Percentiles rank a stretch among this genome's conserved stretches.
Evolutionary conservation across 1,140 invertebrate species (phyloP).

Genomic region (Diorhabda carinulata): DNA sequence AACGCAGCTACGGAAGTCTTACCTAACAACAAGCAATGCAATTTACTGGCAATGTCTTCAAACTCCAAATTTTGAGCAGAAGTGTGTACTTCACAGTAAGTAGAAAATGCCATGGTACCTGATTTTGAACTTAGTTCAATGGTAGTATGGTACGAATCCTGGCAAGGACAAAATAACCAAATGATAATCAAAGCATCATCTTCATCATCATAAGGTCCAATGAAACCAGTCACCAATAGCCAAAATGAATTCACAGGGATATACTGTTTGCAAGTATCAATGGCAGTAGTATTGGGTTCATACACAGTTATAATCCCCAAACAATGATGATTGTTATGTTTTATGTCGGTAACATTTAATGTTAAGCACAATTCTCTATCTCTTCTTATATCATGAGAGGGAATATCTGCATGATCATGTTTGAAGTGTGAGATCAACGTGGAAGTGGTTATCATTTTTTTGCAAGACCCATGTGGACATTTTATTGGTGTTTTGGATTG

Average conservation of each 20-base stretch:
- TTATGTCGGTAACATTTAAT: slow-evolving; percentile 27
- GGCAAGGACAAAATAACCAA: slow-evolving; percentile 42
- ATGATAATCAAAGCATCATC: slow-evolving; percentile 30
- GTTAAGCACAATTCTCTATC: slow-evolving; percentile 34
- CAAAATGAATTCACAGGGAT: slow-evolving; percentile 39
- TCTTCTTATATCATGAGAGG: slow-evolving; percentile 29
- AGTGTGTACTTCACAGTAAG: slow-evolving; percentile 35
- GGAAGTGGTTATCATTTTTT: slow-evolving; percentile 40
- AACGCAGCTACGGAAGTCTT: slow-evolving; percentile 33
- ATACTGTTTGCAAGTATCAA: slow-evolving; percentile 28
- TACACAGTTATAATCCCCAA: slow-evolving; percentile 37
- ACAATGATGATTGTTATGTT: slow-evolving; percentile 31
- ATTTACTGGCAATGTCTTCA: slow-evolving; percentile 27
- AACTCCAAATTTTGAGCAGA: slow-evolving; percentile 34
- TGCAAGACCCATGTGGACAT: slow-evolving; percentile 40
- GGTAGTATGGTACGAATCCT: slow-evolving; percentile 36
- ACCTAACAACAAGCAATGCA: slow-evolving; percentile 38
- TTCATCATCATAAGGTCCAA: slow-evolving; percentile 24
- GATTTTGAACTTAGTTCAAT: slow-evolving; percentile 37
- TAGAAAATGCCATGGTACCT: slow-evolving; percentile 36
- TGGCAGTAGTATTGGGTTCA: slow-evolving; percentile 33
- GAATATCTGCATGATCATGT: slow-evolving; percentile 39
- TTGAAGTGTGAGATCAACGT: slow-evolving; percentile 42
- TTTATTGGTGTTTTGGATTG: slow-evolving; percentile 37
- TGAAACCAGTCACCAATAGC: slow-evolving; percentile 38